phyloP scores from a whole-genome alignment of 2,888 invertebrate species.

The Schizaphis graminum region DNA sequence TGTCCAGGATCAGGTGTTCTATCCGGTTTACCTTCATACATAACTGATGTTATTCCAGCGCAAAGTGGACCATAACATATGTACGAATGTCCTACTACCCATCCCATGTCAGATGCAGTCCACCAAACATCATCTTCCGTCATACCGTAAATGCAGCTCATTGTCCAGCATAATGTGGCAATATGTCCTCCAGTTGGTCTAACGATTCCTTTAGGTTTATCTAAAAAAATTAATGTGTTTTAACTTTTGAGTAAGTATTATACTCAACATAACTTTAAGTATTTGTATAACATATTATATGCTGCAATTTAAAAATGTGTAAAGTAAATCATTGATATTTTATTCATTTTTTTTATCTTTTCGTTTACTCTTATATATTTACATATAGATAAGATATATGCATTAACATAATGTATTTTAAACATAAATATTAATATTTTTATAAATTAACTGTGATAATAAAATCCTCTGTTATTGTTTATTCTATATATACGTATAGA shows the following conservation, averaged over 20 bases:
- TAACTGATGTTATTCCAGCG: conserved; percentile 83
- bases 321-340: not conserved
- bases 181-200: conserved; percentile 91
- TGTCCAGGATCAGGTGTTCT: conserved; percentile 93
- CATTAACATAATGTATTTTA: not conserved
- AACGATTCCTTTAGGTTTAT: conserved; percentile 84
- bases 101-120: conserved; percentile 90
- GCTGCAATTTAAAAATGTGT: not conserved
- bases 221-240: conserved; percentile 70
- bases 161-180: conserved; percentile 86
- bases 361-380: not conserved
- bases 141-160: conserved; percentile 86
- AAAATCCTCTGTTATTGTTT: not conserved
- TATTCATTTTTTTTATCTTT: not conserved
- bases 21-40: conserved; percentile 95
- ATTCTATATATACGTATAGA: not conserved
- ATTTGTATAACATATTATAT: not conserved
- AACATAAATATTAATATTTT: not conserved
- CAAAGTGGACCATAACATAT: conserved; percentile 92
- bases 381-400: not conserved
- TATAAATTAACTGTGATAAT: not conserved
- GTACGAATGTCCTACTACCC: conserved; percentile 96
- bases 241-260: not conserved
- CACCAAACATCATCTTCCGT: conserved; percentile 87
- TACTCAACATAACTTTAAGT: not conserved